These are phyloP conservation scores for Macquaria australasica DNA, from an alignment of 2,113 vertebrate genomes.

Conservation along the genomic window DNA sequence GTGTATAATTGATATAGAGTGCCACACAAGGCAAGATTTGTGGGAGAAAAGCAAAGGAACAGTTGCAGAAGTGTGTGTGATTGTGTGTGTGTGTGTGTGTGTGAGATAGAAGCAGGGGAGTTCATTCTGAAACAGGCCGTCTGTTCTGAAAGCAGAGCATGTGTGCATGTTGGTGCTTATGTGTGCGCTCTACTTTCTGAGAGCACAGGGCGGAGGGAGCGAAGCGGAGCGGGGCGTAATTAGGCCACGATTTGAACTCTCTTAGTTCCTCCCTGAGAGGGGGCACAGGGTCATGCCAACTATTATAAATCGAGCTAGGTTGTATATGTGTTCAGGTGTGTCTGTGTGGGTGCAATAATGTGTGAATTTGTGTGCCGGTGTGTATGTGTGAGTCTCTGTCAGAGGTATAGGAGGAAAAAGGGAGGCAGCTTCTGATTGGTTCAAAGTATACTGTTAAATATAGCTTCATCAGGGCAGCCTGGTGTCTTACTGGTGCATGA, in stretches of 20 bases:
- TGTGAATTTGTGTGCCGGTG: conserved; percentile 48
- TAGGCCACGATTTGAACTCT: conserved; percentile 85
- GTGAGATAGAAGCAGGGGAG: conserved; percentile 53
- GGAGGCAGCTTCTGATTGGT: conserved; percentile 62
- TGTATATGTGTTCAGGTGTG: conserved; percentile 64
- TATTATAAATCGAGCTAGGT: conserved; percentile 80
- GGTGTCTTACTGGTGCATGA: conserved; percentile 47
- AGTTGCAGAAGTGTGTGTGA: conserved; percentile 15
- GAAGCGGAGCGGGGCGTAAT: conserved; percentile 78
- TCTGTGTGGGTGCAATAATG: conserved; percentile 33
- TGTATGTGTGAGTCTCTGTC: conserved; percentile 19
- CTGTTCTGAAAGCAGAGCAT: conserved; percentile 70
- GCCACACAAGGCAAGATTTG: conserved; percentile 33
- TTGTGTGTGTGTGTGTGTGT: conserved; percentile 1
- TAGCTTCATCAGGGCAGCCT: conserved; percentile 51
- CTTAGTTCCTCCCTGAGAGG: conserved; percentile 80
- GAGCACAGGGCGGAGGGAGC: conserved; percentile 70
- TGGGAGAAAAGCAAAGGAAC: conserved; percentile 28
- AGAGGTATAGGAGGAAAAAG: conserved; percentile 31
- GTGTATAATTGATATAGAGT: not conserved
- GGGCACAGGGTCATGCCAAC: conserved; percentile 74
- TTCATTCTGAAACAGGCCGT: conserved; percentile 76
- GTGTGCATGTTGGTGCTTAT: conserved; percentile 38
- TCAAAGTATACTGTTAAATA: conserved; percentile 71
- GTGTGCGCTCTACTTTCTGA: conserved; percentile 82